These are phyloP conservation scores for Tragelaphus buxtoni DNA, from an alignment of 2,113 vertebrate genomes.

Conservation along the genomic window DNA sequence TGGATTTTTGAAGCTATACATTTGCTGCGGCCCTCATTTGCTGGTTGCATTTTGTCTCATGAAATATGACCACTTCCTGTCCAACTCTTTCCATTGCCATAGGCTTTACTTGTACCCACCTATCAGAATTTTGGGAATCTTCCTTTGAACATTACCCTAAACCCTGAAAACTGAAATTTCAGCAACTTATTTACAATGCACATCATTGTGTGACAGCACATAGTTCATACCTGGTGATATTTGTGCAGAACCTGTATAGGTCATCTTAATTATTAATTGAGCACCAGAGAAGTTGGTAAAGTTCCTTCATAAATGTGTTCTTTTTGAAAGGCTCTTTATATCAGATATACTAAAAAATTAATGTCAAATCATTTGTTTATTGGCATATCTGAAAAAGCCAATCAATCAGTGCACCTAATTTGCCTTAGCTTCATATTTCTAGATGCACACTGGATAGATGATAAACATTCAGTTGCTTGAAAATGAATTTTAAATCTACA, in stretches of 20 bases:
- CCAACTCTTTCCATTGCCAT: neutral
- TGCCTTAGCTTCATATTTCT: slow-evolving; percentile 67
- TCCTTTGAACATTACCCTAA: neutral
- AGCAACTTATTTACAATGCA: neutral
- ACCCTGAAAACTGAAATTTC: neutral
- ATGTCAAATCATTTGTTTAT: slow-evolving; percentile 49
- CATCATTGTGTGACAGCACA: neutral
- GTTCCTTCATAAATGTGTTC: slow-evolving; percentile 27
- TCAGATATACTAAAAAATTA: slow-evolving; percentile 41
- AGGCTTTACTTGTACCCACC: neutral
- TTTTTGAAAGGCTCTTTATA: slow-evolving; percentile 46
- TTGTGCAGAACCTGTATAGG: neutral
- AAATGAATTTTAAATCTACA: slow-evolving; percentile 72
- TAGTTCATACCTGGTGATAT: neutral
- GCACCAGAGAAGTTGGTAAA: neutral
- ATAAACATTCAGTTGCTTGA: slow-evolving; percentile 66
- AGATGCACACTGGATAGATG: slow-evolving; percentile 49
- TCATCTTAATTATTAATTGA: slow-evolving; percentile 39
- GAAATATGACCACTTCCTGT: neutral
- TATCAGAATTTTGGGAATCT: neutral
- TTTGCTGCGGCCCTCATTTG: neutral
- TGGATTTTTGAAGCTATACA: neutral
- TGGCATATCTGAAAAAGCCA: slow-evolving; percentile 31
- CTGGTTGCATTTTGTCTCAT: neutral
- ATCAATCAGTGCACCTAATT: slow-evolving; percentile 75